Evolutionary conservation across 2,113 vertebrate genomes (phyloP).

Genomic region (Pelobates fuscus): DNA sequence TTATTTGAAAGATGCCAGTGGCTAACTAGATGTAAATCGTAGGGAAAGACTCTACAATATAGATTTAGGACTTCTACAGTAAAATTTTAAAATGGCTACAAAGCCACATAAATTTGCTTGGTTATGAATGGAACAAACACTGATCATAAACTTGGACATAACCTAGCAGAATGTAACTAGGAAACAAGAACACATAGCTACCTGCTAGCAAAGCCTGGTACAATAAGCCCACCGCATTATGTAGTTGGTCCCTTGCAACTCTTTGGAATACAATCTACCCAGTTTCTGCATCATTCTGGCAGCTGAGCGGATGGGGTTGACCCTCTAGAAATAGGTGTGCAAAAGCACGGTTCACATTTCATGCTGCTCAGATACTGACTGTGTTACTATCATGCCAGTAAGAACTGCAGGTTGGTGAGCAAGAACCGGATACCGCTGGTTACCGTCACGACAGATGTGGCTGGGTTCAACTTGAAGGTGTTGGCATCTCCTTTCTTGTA

Average conservation of each 20-base stretch:
- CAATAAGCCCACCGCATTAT: neutral
- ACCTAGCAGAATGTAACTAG: constrained; percentile 3
- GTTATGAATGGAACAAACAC: no score
- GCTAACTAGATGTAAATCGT: no score
- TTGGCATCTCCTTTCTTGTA: constrained; percentile 96
- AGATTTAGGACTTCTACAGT: no score
- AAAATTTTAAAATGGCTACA: no score
- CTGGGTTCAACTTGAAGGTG: constrained; percentile 95
- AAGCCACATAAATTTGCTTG: no score
- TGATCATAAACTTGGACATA: neutral
- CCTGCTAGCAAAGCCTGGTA: neutral
- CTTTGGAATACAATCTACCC: neutral
- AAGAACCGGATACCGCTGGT: constrained; percentile 93
- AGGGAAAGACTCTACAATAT: no score
- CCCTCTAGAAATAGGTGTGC: neutral
- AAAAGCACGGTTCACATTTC: neutral
- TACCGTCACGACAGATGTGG: constrained; percentile 91
- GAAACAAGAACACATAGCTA: neutral
- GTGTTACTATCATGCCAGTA: constrained; percentile 78
- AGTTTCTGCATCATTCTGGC: neutral
- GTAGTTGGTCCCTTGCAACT: constrained; percentile 2
- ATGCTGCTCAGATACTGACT: no score
- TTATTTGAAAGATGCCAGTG: no score
- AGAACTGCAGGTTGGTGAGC: constrained; percentile 96
- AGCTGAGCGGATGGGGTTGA: neutral